Base-by-base conservation (phyloP, 2,888 invertebrate species). In the Euzophera pinguis region DNA sequence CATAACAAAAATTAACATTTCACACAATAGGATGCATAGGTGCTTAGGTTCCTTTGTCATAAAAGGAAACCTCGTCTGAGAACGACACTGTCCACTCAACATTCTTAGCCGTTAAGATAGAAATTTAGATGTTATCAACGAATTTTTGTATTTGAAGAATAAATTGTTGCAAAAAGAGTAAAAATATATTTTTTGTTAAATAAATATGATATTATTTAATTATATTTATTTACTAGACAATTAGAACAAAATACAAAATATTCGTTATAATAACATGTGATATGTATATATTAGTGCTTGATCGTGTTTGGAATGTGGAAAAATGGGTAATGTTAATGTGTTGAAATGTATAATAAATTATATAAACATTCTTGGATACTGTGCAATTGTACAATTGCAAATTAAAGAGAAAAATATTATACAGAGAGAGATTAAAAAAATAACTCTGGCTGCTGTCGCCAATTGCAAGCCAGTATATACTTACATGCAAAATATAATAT, bases 21-120 rank as follows among this genome's bases (percentile, higher is more conserved):
- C 63, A 62, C 55, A 60, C 56, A 57, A 48, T 48, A 29, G 52
- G 50, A 63, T 65, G 61, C 63, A 67, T 57, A 65, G 54, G 75
- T 74, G 72, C 74, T 70, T 58, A 45, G 78, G 78, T 78, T 79
- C 75, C 42, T 71, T 63, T 73, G 79, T 73, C 70, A 14, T 49
- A 57, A 73, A 52, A 62, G 74, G 60, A 74, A 81, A 78, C 76
- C 78, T 67, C 55, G 53, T 56, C 47, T 57, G 56, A 61, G 55
- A 72, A 68, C 65, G 72, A 81, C 86, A 88, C 85, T 86, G 84
- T 82, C 78, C 87, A 88, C 86, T 75, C 74, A 84, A 86, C 85
- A 87, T 88, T 86, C 86, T 73, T 87, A 89, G 87, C 84, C 62
- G 62, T 74, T 67, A 58, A 58, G 14, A 10, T 29, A 56, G 53